Evolutionary conservation across 2,797 vertebrate genomes (phyloP).

Genomic region (Myoxocephalus aenaeus): DNA sequence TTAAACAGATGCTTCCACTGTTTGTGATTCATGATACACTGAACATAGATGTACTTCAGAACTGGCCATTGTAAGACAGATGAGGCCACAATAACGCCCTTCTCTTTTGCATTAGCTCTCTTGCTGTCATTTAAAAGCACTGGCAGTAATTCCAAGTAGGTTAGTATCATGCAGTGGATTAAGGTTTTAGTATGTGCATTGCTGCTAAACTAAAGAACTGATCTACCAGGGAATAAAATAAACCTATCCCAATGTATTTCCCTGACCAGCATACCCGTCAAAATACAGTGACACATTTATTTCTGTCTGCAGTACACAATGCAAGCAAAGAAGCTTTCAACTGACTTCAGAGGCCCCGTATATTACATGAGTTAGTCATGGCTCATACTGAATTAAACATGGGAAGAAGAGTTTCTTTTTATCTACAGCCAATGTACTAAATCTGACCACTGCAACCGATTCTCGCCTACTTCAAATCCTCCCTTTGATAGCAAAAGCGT

Average conservation of each 20-base stretch:
- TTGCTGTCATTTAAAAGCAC: conserved; percentile 55
- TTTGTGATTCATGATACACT: neutral
- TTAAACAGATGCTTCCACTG: neutral
- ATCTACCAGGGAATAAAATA: conserved; percentile 56
- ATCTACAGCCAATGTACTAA: conserved; percentile 80
- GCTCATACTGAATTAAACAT: conserved; percentile 81
- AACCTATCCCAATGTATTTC: conserved; percentile 45
- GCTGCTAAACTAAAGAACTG: conserved; percentile 50
- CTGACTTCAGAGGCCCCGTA: conserved; percentile 67
- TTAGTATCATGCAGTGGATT: conserved; percentile 77
- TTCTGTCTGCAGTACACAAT: conserved; percentile 50
- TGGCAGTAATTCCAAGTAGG: conserved; percentile 73
- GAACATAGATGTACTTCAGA: neutral
- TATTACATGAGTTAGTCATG: conserved; percentile 80
- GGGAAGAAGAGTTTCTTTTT: conserved; percentile 78
- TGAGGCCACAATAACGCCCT: conserved; percentile 7
- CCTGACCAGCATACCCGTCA: conserved; percentile 41
- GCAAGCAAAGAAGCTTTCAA: conserved; percentile 38
- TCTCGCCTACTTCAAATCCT: conserved; percentile 74
- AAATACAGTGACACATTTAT: conserved; percentile 49
- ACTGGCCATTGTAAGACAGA: neutral
- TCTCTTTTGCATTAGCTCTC: conserved; percentile 30
- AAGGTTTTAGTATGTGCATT: conserved; percentile 60
- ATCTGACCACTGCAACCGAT: conserved; percentile 78
- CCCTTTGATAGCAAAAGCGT: conserved; percentile 72